Percentiles rank a stretch among this genome's conserved stretches.
These are phyloP conservation scores for Trochalopteron elliotii DNA, from an alignment of 2,113 vertebrate genomes.

Conservation along the genomic window DNA sequence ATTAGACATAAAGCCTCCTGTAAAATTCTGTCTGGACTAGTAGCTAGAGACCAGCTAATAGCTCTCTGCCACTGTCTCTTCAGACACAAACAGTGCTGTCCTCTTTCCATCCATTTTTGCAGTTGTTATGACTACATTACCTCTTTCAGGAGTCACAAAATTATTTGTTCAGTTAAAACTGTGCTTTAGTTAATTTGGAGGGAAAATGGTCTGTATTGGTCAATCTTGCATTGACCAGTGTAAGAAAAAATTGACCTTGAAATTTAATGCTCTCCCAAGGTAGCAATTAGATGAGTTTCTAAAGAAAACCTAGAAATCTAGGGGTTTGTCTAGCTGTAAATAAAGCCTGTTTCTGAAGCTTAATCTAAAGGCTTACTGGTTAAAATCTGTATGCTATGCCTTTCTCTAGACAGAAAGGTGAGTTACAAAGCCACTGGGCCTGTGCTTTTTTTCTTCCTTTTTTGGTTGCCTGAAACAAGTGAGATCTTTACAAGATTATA, in stretches of 20 bases:
- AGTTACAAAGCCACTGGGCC: background rate
- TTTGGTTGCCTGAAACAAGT: slow-evolving; percentile 25
- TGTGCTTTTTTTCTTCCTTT: slow-evolving; percentile 10
- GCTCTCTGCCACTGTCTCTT: background rate
- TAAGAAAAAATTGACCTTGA: background rate
- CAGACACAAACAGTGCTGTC: background rate
- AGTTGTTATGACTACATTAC: background rate
- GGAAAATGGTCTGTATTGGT: background rate
- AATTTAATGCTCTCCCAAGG: background rate
- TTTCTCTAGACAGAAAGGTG: background rate
- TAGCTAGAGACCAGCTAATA: background rate
- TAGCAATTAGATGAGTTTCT: background rate
- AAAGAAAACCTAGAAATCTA: background rate
- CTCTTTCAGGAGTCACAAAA: background rate
- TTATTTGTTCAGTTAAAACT: background rate
- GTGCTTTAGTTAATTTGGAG: background rate
- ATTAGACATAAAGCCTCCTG: background rate
- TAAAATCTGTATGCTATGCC: background rate
- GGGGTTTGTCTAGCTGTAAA: background rate
- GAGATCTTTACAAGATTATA: background rate
- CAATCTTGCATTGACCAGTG: background rate
- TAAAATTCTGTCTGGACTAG: background rate
- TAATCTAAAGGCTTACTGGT: background rate
- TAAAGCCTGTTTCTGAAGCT: background rate
- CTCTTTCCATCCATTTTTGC: background rate